These are phyloP conservation scores for Rhinogobius similis DNA, from an alignment of 2,113 vertebrate species.

Conservation along the genomic window DNA sequence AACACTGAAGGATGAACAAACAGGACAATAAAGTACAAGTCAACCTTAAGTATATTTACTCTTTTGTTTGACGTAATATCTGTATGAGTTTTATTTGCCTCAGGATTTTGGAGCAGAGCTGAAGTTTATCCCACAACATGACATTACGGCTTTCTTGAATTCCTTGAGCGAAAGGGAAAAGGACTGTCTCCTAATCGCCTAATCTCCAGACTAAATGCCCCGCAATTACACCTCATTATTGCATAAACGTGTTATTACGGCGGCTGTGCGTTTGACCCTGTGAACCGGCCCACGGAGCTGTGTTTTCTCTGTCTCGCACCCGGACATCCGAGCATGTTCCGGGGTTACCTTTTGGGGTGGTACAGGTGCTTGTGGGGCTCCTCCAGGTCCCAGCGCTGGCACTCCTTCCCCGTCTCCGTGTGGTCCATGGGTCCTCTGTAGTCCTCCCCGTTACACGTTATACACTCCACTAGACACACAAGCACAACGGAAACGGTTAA, in stretches of 20 bases:
- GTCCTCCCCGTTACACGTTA: conserved; percentile 93
- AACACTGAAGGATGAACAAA: neutral
- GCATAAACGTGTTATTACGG: neutral
- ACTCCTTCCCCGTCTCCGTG: conserved; percentile 91
- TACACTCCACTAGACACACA: conserved; percentile 86
- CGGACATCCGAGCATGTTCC: neutral
- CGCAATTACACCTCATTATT: conserved; percentile 5
- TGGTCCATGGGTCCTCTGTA: conserved; percentile 98
- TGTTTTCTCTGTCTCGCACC: neutral
- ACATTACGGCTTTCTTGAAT: conserved; percentile 21
- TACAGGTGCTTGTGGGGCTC: conserved; percentile 92
- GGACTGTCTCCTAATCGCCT: conserved; percentile 33
- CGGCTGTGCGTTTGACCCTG: neutral
- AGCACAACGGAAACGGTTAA: conserved; percentile 1
- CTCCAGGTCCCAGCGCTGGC: conserved; percentile 96
- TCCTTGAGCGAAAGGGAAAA: conserved; percentile 32
- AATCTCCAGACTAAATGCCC: conserved; percentile 28
- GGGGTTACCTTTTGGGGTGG: conserved; percentile 88
- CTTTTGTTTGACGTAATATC: neutral
- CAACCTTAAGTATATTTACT: neutral
- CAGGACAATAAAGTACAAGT: neutral
- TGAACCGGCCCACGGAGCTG: neutral
- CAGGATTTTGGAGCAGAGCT: conserved; percentile 25
- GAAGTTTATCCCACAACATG: conserved; percentile 29
- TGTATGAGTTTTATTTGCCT: neutral